A percentile compares a stretch with the other conserved stretches of the same genome.
Evolutionary conservation across 2,888 invertebrate genomes (phyloP).

Genomic region (Phengaris alcon): DNA sequence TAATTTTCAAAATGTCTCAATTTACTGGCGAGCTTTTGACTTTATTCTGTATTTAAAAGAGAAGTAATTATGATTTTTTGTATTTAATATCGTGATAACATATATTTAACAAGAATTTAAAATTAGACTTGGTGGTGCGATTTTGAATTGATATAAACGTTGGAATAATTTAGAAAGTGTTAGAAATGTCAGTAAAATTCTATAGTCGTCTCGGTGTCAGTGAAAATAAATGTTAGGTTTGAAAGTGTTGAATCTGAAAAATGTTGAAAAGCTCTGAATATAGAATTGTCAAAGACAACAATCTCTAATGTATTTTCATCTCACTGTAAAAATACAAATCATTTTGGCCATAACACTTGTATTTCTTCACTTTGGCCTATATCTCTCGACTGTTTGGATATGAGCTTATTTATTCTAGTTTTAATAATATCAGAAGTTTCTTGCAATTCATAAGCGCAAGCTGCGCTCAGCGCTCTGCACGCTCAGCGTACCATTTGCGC

Average conservation of each 20-base stretch:
- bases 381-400: slow-evolving; percentile 57
- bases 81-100: background rate
- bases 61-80: background rate
- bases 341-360: background rate
- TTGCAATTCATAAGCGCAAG: slow-evolving; percentile 16
- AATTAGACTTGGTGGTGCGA: background rate
- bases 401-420: slow-evolving; percentile 71
- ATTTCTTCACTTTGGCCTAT: slow-evolving; percentile 54
- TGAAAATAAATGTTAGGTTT: background rate
- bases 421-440: slow-evolving; percentile 38
- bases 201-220: slow-evolving; percentile 11
- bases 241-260: too few species aligned
- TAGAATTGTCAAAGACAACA: slow-evolving; percentile 1
- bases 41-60: background rate
- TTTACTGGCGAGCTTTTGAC: slow-evolving; percentile 5
- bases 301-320: background rate
- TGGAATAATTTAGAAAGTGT: slow-evolving; percentile 1
- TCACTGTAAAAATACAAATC: slow-evolving; percentile 2
- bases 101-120: background rate
- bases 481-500: background rate
- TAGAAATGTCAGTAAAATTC: slow-evolving; percentile 8
- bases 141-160: background rate
- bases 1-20: background rate
- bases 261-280: background rate
- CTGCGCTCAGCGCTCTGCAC: background rate